Percentiles rank a stretch among this genome's conserved stretches.
Conservation (phyloP, 2,888 invertebrate species). For the Euplagia quadripunctaria region DNA sequence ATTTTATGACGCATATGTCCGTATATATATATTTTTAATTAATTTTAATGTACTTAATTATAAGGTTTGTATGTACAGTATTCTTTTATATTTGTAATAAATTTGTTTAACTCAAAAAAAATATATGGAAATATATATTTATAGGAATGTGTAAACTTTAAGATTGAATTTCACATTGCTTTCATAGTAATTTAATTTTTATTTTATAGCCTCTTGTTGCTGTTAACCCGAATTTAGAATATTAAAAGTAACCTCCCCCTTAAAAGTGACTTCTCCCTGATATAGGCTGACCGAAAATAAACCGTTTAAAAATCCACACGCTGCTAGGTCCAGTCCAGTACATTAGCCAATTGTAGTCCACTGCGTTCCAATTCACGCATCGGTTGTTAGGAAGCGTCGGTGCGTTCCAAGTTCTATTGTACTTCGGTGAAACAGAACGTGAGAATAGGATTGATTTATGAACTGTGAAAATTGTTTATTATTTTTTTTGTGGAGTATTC, state of each 20-base stretch:
- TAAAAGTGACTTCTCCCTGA: not conserved
- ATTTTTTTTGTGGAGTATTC: conserved; percentile 12
- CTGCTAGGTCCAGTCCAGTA: conserved; percentile 48
- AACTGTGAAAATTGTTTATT: conserved; percentile 36
- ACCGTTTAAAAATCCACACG: conserved; percentile 26
- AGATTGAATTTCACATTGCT: too few species aligned
- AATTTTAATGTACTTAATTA: not conserved
- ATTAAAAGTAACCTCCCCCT: not conserved
- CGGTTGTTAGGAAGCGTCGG: conserved; percentile 36
- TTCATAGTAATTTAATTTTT: too few species aligned
- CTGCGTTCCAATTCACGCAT: conserved; percentile 48
- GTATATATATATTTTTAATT: not conserved
- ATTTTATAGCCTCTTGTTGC: too few species aligned
- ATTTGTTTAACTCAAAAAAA: too few species aligned
- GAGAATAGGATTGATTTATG: conserved; percentile 43
- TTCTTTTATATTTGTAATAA: too few species aligned
- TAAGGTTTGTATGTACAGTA: not conserved
- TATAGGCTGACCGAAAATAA: conserved; percentile 24
- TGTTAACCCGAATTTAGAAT: not conserved
- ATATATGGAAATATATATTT: too few species aligned
- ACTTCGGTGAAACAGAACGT: conserved; percentile 47
- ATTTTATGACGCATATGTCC: too few species aligned
- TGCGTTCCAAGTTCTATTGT: conserved; percentile 49
- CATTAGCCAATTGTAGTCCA: conserved; percentile 46
- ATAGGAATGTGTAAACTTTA: too few species aligned